Evolutionary conservation across 2,113 vertebrate species (phyloP).

Genomic region (Catagonus wagneri): DNA sequence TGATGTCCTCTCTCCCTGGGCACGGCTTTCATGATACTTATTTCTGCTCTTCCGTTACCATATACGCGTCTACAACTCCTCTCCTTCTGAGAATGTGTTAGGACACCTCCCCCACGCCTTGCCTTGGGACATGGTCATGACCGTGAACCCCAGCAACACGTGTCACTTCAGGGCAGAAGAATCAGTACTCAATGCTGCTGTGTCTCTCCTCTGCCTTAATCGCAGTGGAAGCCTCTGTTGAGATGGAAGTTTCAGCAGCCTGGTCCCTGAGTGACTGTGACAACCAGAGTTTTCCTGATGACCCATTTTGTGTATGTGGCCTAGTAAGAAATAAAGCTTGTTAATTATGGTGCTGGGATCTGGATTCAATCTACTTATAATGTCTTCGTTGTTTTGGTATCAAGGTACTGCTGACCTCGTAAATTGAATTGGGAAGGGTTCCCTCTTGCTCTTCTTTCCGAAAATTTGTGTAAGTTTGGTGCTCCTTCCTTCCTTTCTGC

Average conservation of each 20-base stretch:
- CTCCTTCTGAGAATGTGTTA: background rate
- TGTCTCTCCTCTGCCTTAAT: background rate
- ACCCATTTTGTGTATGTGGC: background rate
- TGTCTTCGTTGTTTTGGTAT: conserved; percentile 9
- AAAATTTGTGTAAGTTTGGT: background rate
- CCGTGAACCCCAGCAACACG: background rate
- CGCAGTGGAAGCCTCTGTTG: background rate
- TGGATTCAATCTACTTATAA: background rate
- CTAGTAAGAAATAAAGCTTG: background rate
- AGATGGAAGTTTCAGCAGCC: background rate
- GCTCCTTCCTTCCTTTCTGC: no score
- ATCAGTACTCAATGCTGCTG: background rate
- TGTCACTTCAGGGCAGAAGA: background rate
- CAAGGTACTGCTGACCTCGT: background rate
- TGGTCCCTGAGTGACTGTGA: background rate
- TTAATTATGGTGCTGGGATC: background rate
- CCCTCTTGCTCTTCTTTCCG: background rate
- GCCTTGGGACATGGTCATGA: background rate
- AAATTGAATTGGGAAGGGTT: background rate
- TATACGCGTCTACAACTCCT: background rate
- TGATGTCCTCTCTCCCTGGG: background rate
- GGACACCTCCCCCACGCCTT: background rate
- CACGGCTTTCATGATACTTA: background rate
- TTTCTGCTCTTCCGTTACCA: background rate
- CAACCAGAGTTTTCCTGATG: background rate